Evolutionary conservation across 2,888 invertebrate genomes (phyloP).

Genomic region (Drosophila mercatorum): DNA sequence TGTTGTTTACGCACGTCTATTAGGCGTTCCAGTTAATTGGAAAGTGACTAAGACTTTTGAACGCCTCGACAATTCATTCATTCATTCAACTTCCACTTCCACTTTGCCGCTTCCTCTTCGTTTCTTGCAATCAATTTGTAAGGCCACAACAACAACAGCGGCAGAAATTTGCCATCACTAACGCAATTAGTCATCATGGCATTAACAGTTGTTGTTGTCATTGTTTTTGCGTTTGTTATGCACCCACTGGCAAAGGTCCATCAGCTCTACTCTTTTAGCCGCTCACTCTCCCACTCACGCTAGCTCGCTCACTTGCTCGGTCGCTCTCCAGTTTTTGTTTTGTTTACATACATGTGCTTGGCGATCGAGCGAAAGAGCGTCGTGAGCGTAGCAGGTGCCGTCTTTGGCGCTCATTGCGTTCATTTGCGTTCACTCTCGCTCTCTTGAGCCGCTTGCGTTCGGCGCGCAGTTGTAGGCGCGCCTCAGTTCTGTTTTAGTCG

Average conservation of each 20-base stretch:
- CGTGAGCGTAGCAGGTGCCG: conserved; percentile 57
- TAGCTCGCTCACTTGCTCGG: background rate
- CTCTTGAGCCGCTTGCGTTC: conserved; percentile 61
- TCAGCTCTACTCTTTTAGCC: conserved; percentile 50
- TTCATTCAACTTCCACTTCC: conserved; percentile 64
- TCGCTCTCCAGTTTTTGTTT: conserved; percentile 53
- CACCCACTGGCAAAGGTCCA: conserved; percentile 73
- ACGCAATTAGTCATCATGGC: conserved; percentile 52
- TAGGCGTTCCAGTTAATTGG: conserved; percentile 46
- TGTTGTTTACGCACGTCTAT: conserved; percentile 22
- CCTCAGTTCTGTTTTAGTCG: conserved; percentile 73
- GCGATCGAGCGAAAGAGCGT: conserved; percentile 60
- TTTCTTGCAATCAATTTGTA: conserved; percentile 48
- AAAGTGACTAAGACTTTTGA: conserved; percentile 57
- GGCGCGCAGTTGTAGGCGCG: conserved; percentile 40
- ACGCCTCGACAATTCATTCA: conserved; percentile 25
- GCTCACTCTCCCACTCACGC: background rate
- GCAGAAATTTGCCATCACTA: conserved; percentile 36
- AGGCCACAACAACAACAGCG: conserved; percentile 26
- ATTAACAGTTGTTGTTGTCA: conserved; percentile 20
- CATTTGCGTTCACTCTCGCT: conserved; percentile 13
- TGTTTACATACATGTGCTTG: conserved; percentile 71
- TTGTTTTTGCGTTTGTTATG: conserved; percentile 38
- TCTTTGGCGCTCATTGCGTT: conserved; percentile 36
- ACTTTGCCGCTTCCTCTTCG: conserved; percentile 68